A percentile compares a stretch with the other conserved stretches of the same genome.
These are phyloP conservation scores for Sceloporus undulatus DNA, from an alignment of 2,113 vertebrate genomes.

Conservation along the genomic window DNA sequence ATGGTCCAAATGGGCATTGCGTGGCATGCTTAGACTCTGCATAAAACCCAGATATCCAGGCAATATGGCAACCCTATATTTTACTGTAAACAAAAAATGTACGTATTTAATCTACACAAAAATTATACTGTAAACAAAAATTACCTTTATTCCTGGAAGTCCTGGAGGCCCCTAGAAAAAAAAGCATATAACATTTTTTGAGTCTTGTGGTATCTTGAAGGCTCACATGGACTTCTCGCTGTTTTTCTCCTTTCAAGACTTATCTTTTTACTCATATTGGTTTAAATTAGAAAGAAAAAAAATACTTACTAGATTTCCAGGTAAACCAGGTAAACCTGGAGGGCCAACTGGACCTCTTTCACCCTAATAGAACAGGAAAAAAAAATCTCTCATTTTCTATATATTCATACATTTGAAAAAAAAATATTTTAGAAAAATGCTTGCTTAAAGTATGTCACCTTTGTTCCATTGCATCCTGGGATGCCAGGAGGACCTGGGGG, in stretches of 20 bases:
- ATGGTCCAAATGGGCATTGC: no score
- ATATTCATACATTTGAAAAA: not conserved
- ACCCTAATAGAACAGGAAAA: slow-evolving; percentile 81
- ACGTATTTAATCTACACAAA: not conserved
- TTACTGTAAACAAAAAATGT: slow-evolving; percentile 18
- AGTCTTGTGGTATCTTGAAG: not conserved
- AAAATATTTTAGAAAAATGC: not conserved
- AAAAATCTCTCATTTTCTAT: not conserved
- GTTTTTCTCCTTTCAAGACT: not conserved
- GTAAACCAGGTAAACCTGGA: slow-evolving; percentile 84
- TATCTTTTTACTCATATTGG: not conserved
- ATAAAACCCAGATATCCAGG: not conserved
- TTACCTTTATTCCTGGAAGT: slow-evolving; percentile 89
- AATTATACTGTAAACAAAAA: slow-evolving; percentile 31
- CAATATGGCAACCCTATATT: not conserved
- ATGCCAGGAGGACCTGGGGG: slow-evolving; percentile 90
- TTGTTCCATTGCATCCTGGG: slow-evolving; percentile 98
- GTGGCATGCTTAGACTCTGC: no score
- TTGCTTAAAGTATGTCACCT: slow-evolving; percentile 76
- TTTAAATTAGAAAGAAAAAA: not conserved
- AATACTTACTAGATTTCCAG: slow-evolving; percentile 87
- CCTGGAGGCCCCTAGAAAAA: slow-evolving; percentile 88
- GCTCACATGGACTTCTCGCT: not conserved
- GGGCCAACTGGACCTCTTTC: slow-evolving; percentile 87
- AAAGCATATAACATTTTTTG: not conserved